Percentiles rank a stretch among this genome's conserved stretches.
Conservation (phyloP, 2,888 invertebrate genomes). For the Pteria penguin region DNA sequence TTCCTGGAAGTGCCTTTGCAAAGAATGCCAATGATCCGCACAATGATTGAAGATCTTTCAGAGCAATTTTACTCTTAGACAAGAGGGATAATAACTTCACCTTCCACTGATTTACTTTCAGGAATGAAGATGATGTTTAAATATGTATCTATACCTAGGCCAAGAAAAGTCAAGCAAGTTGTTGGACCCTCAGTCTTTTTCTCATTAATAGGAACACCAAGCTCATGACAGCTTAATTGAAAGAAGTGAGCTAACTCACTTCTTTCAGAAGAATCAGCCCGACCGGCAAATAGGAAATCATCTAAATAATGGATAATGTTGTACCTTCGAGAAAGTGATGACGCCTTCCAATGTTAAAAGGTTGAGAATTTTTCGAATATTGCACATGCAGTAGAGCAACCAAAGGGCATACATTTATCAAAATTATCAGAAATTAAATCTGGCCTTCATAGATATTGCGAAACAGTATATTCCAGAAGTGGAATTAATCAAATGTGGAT, state of each 20-base stretch:
- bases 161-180: slow-evolving; percentile 2
- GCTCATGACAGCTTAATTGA: not conserved
- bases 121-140: not conserved
- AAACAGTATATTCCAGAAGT: too few relatives aligned
- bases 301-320: not conserved
- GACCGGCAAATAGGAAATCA: slow-evolving; percentile 6
- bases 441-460: too few relatives aligned
- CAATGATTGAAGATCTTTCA: slow-evolving; percentile 11
- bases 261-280: not conserved
- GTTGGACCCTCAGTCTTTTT: slow-evolving; percentile 6
- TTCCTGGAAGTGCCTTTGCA: not conserved
- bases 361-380: slow-evolving; percentile 6
- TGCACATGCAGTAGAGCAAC: slow-evolving; percentile 16
- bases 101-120: not conserved
- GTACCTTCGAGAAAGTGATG: not conserved
- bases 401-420: slow-evolving; percentile 18
- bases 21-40: slow-evolving; percentile 1
- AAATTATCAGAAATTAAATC: too few relatives aligned
- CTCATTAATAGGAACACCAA: not conserved
- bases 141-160: not conserved
- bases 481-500: too few relatives aligned
- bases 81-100: not conserved
- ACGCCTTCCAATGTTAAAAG: not conserved
- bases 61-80: not conserved
- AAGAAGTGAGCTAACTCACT: not conserved